Base-by-base conservation (phyloP, 53 echinoderm and acorn worm species). In the Luidia sarsii region DNA sequence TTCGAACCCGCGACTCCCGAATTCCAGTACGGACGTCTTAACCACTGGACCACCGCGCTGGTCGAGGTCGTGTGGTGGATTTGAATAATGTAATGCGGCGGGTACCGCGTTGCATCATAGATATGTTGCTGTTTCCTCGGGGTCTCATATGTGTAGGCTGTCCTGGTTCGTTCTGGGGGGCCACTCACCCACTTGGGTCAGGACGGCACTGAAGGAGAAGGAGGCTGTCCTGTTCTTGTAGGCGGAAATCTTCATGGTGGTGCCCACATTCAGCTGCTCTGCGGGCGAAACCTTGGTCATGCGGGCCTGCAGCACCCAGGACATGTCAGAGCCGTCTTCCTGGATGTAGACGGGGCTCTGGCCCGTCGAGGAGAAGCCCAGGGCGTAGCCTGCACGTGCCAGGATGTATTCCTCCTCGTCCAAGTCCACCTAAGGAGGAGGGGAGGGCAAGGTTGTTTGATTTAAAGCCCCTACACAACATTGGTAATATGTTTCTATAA, bases 131-230 rank as follows among this genome's bases (percentile, higher is more conserved):
- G n/a, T n/a, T n/a, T n/a, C n/a, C n/a, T n/a, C n/a, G n/a, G n/a
- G n/a, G n/a, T n/a, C n/a, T n/a, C n/a, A n/a, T n/a, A n/a, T n/a
- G n/a, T n/a, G n/a, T n/a, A n/a, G n/a, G n/a, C n/a, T n/a, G n/a
- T n/a, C n/a, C n/a, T n/a, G n/a, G n/a, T n/a, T n/a, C n/a, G n/a
- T n/a, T n/a, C n/a, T n/a, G n/a, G n/a, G n/a, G n/a, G n/a, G n/a
- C n/a, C n/a, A 31, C 68, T 9, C 10, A 72, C 72, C 56, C 18
- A 35, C 72, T 38, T 72, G 72, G 27, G 56, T 38, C 20, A 72
- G 16, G 23, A 72, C 38, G 1, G 72, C 72, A 20, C 4, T 28
- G 54, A 72, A 72, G 19, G 72, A 72, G 55, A 50, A 72, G 18
- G 39, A 4, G 14, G 39, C 39, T 22, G 3, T 16, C 1, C 2